phyloP scores from a whole-genome alignment of 2,113 vertebrate species.

The Gila orcuttii region DNA sequence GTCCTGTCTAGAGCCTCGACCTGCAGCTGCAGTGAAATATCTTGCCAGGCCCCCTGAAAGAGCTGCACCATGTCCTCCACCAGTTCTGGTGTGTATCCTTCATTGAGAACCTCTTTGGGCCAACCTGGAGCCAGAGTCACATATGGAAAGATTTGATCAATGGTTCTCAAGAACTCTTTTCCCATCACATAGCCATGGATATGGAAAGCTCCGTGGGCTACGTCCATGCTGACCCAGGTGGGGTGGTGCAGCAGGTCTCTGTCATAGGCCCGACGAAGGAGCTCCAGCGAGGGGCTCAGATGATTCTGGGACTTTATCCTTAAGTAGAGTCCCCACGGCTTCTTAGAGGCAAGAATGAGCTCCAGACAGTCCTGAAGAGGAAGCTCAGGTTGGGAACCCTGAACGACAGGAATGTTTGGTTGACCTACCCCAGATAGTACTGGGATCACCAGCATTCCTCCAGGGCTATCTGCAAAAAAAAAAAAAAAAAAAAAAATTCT shows the following conservation, averaged over 20 bases:
- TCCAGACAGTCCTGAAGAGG: slow-evolving; percentile 67
- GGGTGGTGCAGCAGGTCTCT: slow-evolving; percentile 70
- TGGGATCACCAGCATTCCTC: slow-evolving; percentile 77
- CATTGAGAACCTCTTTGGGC: slow-evolving; percentile 62
- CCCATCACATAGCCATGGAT: slow-evolving; percentile 66
- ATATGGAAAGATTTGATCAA: slow-evolving; percentile 73
- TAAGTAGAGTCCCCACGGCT: slow-evolving; percentile 75
- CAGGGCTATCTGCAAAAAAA: slow-evolving; percentile 64
- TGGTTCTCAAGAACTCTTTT: slow-evolving; percentile 67
- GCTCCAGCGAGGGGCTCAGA: slow-evolving; percentile 68
- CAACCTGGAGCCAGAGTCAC: slow-evolving; percentile 75
- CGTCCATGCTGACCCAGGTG: slow-evolving; percentile 78
- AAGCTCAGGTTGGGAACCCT: slow-evolving; percentile 48
- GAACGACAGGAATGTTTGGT: slow-evolving; percentile 62
- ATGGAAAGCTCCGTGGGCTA: slow-evolving; percentile 62
- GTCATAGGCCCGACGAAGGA: slow-evolving; percentile 66
- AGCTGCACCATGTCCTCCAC: slow-evolving; percentile 72
- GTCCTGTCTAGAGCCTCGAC: slow-evolving; percentile 44
- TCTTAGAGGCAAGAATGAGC: slow-evolving; percentile 54
- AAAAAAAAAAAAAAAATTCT: neutral
- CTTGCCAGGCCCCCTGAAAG: slow-evolving; percentile 70
- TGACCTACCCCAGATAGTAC: slow-evolving; percentile 55
- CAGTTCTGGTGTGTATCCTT: slow-evolving; percentile 67
- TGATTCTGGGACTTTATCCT: slow-evolving; percentile 64
- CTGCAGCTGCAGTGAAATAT: slow-evolving; percentile 76